Conservation (phyloP, 2,888 invertebrate genomes). For the Carpatolechia fugitivella region DNA sequence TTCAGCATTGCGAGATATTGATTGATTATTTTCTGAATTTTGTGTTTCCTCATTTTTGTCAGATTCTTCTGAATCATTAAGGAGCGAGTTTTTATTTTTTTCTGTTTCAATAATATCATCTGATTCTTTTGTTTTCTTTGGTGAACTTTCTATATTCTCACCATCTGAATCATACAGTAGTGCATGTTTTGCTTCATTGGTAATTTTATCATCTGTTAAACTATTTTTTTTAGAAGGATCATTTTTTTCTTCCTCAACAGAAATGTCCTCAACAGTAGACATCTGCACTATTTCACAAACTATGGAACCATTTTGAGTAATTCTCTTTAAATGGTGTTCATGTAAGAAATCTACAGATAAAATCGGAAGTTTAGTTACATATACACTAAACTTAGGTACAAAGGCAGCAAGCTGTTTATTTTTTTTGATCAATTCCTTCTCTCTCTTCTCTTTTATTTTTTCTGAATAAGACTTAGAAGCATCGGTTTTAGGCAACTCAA, state of each 20-base stretch:
- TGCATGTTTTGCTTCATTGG: slow-evolving; percentile 18
- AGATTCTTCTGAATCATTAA: slow-evolving; percentile 25
- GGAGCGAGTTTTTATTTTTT: slow-evolving; percentile 27
- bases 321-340: slow-evolving; percentile 42
- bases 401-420: slow-evolving; percentile 30
- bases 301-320: slow-evolving; percentile 37
- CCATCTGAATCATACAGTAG: slow-evolving; percentile 28
- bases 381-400: slow-evolving; percentile 51
- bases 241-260: not conserved
- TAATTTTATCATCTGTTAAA: not conserved
- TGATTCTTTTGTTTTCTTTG: not conserved
- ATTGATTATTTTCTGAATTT: not conserved
- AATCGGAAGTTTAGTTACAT: slow-evolving; percentile 44
- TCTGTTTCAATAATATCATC: slow-evolving; percentile 10
- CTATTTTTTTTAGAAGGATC: too few relatives aligned
- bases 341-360: slow-evolving; percentile 42
- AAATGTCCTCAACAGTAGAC: too few relatives aligned
- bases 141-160: not conserved
- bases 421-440: slow-evolving; percentile 31
- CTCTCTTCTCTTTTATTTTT: too few relatives aligned
- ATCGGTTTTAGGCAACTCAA: slow-evolving; percentile 8
- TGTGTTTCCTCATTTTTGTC: slow-evolving; percentile 23
- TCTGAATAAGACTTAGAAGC: too few relatives aligned
- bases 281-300: slow-evolving; percentile 36
- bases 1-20: not conserved